These are phyloP conservation scores for Capitulum mitella DNA, from an alignment of 2,888 invertebrate species.

Conservation along the genomic window DNA sequence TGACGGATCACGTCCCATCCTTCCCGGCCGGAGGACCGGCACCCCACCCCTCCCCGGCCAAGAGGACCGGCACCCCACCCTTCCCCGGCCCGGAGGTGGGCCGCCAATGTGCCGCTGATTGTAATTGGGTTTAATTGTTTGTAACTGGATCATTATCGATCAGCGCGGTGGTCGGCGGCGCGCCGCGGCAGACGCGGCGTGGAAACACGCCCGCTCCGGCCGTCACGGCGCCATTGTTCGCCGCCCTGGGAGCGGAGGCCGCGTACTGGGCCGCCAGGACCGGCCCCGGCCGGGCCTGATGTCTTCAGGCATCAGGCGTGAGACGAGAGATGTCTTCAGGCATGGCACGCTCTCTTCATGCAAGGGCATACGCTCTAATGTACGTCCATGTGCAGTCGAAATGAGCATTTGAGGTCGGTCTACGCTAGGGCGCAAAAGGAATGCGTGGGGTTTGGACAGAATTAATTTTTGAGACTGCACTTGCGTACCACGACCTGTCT, in stretches of 20 bases:
- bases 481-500: too few relatives aligned
- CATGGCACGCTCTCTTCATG: too few relatives aligned
- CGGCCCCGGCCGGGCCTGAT: too few relatives aligned
- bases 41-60: neutral
- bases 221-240: neutral
- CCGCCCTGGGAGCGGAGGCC: neutral
- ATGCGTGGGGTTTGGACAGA: too few relatives aligned
- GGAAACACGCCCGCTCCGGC: neutral
- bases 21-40: too few relatives aligned
- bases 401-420: too few relatives aligned
- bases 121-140: slow-evolving; percentile 23
- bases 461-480: too few relatives aligned
- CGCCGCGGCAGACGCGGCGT: neutral
- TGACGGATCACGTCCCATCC: neutral
- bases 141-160: slow-evolving; percentile 15
- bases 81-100: neutral
- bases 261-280: neutral
- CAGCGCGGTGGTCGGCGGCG: neutral
- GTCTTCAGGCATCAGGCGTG: too few relatives aligned
- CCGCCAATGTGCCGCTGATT: neutral
- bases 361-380: too few relatives aligned
- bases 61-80: neutral
- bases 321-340: too few relatives aligned
- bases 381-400: too few relatives aligned
- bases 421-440: too few relatives aligned